These are phyloP conservation scores for Dromas ardeola DNA, from an alignment of 2,113 vertebrate species.

Conservation along the genomic window DNA sequence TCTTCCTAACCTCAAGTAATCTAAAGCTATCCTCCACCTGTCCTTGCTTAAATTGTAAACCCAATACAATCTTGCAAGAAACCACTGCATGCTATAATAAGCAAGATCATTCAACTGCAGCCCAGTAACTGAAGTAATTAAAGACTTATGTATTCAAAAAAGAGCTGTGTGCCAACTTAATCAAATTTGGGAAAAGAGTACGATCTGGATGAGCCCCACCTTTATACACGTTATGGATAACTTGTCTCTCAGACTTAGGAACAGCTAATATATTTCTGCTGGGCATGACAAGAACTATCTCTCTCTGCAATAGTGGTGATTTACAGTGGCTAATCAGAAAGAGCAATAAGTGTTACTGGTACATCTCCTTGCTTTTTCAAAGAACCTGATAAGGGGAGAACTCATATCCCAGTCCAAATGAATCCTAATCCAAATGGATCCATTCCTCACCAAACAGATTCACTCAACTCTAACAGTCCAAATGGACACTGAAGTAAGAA, in stretches of 20 bases:
- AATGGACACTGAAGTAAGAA: neutral
- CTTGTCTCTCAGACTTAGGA: neutral
- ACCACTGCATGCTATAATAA: neutral
- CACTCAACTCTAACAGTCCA: neutral
- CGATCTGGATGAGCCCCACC: neutral
- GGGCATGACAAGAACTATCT: neutral
- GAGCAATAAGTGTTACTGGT: neutral
- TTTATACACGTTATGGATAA: neutral
- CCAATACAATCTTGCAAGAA: neutral
- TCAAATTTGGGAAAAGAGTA: neutral
- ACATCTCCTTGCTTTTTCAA: neutral
- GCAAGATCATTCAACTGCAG: constrained; percentile 4
- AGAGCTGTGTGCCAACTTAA: neutral
- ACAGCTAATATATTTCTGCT: neutral
- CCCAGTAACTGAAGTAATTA: neutral
- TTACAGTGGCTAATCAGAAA: neutral
- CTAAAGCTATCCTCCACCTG: neutral
- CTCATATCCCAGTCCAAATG: neutral
- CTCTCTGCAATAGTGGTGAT: neutral
- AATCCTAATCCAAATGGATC: neutral
- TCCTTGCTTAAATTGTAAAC: neutral
- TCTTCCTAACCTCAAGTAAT: neutral
- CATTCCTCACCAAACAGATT: neutral
- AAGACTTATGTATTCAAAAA: neutral
- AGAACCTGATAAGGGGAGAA: neutral